phyloP scores from a whole-genome alignment of 2,113 vertebrate genomes.

The Motacilla alba region DNA sequence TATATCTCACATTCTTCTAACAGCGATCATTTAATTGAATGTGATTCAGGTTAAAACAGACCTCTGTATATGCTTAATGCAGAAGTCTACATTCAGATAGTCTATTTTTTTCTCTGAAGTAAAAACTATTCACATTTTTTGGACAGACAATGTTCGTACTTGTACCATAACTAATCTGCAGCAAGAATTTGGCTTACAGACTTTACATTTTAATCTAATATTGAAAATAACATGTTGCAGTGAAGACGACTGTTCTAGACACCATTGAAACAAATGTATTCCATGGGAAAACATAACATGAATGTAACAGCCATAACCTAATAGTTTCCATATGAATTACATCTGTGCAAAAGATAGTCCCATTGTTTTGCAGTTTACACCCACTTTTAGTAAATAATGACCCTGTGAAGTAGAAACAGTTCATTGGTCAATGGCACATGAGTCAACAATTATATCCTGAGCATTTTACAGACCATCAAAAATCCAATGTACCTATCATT shows the following conservation, averaged over 20 bases:
- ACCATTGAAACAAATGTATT: background rate
- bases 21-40: background rate
- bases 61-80: background rate
- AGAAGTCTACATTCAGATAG: background rate
- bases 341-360: background rate
- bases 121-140: background rate
- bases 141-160: background rate
- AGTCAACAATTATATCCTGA: background rate
- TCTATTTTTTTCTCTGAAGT: background rate
- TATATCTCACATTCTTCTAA: background rate
- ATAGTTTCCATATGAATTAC: background rate
- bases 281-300: background rate
- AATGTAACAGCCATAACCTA: background rate
- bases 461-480: background rate
- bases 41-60: background rate
- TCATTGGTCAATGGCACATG: background rate
- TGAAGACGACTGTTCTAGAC: background rate
- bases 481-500: background rate
- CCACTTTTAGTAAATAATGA: background rate
- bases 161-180: background rate
- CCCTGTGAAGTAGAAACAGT: background rate
- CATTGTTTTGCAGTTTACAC: background rate
- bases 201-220: background rate
- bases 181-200: background rate
- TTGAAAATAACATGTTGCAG: background rate